These are phyloP conservation scores for Acleris cristana DNA, from an alignment of 2,888 invertebrate species.

Conservation along the genomic window DNA sequence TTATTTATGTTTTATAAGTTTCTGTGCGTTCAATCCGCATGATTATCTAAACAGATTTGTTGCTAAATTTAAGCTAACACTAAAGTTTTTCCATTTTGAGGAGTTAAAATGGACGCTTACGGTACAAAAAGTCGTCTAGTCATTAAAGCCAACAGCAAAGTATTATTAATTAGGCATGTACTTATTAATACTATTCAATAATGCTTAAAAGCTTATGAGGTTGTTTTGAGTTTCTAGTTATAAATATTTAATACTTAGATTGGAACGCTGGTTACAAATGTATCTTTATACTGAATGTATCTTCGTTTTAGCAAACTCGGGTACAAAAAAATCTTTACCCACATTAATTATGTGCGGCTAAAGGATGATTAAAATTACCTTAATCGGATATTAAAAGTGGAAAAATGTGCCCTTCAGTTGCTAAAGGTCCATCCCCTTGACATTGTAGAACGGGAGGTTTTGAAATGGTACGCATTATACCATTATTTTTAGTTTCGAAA, in stretches of 20 bases:
- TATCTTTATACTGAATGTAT: background rate
- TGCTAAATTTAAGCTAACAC: background rate
- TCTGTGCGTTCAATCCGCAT: background rate
- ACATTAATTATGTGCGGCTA: too few relatives aligned
- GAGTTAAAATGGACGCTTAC: constrained; percentile 1
- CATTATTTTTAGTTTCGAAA: too few relatives aligned
- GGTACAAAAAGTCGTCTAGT: constrained; percentile 29
- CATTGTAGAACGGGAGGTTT: too few relatives aligned
- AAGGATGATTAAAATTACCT: too few relatives aligned
- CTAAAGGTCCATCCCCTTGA: too few relatives aligned
- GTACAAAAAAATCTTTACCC: too few relatives aligned
- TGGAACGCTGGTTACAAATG: background rate
- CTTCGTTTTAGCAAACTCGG: too few relatives aligned
- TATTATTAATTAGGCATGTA: constrained; percentile 3
- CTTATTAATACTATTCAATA: background rate
- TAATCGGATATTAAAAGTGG: too few relatives aligned
- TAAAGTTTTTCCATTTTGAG: background rate
- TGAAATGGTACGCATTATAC: too few relatives aligned
- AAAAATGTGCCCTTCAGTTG: too few relatives aligned
- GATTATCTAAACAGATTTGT: background rate
- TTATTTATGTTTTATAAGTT: constrained; percentile 13
- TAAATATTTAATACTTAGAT: background rate
- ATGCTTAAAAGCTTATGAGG: background rate
- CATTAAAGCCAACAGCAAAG: constrained; percentile 18
- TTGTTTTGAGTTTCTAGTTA: constrained; percentile 4